phyloP scores from a whole-genome alignment of 2,797 vertebrate genomes.

The Anguilla anguilla region DNA sequence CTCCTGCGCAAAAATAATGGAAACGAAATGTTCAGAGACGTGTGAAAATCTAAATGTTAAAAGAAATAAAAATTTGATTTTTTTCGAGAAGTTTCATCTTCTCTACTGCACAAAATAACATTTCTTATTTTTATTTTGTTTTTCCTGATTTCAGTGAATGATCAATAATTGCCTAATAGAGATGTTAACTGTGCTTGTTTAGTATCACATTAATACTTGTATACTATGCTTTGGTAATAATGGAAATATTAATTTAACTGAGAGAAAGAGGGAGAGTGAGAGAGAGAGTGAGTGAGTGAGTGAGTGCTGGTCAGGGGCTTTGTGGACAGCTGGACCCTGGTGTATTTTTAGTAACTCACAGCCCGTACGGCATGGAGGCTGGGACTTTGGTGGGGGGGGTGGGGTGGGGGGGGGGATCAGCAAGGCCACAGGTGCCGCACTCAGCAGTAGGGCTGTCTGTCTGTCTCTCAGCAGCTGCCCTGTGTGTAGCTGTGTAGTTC shows the following conservation, averaged over 20 bases:
- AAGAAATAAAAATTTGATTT: too few species aligned
- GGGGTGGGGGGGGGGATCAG: neutral
- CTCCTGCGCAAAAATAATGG: neutral
- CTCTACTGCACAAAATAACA: too few species aligned
- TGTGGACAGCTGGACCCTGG: constrained; percentile 19
- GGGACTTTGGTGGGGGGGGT: constrained; percentile 36
- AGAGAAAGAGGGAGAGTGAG: neutral
- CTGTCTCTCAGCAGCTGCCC: constrained; percentile 24
- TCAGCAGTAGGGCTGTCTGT: constrained; percentile 28
- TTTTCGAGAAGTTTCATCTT: too few species aligned
- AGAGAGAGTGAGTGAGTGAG: neutral
- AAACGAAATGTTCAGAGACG: neutral
- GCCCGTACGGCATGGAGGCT: constrained; percentile 65
- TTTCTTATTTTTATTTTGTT: too few species aligned
- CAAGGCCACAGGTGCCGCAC: constrained; percentile 7
- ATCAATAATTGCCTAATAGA: neutral
- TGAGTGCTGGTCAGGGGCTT: neutral
- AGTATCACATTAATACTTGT: neutral
- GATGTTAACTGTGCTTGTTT: neutral
- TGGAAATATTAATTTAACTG: neutral
- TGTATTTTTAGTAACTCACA: constrained; percentile 71
- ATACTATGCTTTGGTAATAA: neutral
- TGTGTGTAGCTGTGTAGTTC: constrained; percentile 1
- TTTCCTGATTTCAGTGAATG: neutral
- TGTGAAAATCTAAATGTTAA: neutral